phyloP scores from a whole-genome alignment of 2,797 vertebrate species.

The Enteromius trimaculatus region DNA sequence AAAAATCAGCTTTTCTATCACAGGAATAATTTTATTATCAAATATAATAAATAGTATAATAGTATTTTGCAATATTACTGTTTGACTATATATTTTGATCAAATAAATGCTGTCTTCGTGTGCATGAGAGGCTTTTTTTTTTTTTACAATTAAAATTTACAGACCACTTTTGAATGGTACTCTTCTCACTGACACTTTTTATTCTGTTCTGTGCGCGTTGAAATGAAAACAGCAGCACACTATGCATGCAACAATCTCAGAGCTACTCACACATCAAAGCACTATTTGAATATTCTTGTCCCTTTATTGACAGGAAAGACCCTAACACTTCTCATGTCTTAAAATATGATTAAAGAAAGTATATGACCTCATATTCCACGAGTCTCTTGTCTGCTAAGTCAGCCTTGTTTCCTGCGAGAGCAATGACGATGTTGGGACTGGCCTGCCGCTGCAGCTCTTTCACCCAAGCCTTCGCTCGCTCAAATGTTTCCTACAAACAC shows the following conservation, averaged over 20 bases:
- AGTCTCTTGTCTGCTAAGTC: slow-evolving; percentile 85
- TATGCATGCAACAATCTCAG: neutral
- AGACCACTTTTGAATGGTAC: neutral
- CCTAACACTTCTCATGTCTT: neutral
- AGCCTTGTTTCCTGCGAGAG: slow-evolving; percentile 85
- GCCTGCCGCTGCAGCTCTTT: slow-evolving; percentile 88
- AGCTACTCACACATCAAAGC: neutral
- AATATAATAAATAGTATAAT: neutral
- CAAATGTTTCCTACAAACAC: slow-evolving; percentile 81
- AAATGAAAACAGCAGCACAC: neutral
- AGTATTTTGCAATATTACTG: neutral
- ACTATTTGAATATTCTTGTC: neutral
- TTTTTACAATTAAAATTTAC: neutral
- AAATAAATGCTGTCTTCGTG: neutral
- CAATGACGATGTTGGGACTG: slow-evolving; percentile 87
- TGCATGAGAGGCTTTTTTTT: neutral
- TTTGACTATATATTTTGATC: neutral
- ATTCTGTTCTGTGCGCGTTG: neutral
- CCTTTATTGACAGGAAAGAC: neutral
- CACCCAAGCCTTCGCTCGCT: slow-evolving; percentile 86
- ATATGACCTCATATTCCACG: slow-evolving; percentile 83
- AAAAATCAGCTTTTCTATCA: neutral
- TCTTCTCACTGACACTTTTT: neutral
- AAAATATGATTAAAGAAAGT: neutral
- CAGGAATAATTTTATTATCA: neutral